These are phyloP conservation scores for Pinctada fucata DNA, from an alignment of 2,888 invertebrate species.

Conservation along the genomic window DNA sequence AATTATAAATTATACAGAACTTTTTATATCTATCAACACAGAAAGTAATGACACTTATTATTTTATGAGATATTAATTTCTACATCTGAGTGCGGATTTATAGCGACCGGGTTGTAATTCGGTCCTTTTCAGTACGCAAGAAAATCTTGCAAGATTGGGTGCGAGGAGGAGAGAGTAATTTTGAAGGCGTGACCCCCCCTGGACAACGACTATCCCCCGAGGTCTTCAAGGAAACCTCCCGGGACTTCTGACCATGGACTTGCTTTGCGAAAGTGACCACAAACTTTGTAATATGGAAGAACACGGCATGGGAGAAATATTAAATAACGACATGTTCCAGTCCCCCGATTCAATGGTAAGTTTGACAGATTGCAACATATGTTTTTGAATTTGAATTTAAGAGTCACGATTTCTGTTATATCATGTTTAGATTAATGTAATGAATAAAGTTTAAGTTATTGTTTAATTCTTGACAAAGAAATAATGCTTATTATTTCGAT, in stretches of 20 bases:
- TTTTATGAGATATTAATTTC: slow-evolving; percentile 3
- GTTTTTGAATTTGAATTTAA: not conserved
- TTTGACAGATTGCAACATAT: slow-evolving; percentile 17
- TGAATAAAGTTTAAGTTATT: too few species aligned
- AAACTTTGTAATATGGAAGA: slow-evolving; percentile 70
- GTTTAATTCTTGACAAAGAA: too few species aligned
- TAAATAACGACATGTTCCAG: slow-evolving; percentile 69
- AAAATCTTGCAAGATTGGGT: slow-evolving; percentile 43
- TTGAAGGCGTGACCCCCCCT: slow-evolving; percentile 43
- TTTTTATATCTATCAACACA: too few species aligned
- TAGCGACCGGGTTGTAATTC: slow-evolving; percentile 33
- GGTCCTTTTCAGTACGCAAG: not conserved
- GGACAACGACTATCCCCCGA: slow-evolving; percentile 59
- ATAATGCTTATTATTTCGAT: too few species aligned
- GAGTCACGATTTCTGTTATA: too few species aligned
- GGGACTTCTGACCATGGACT: slow-evolving; percentile 72
- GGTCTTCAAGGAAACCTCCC: slow-evolving; percentile 60
- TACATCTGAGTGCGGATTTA: slow-evolving; percentile 45
- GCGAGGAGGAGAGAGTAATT: slow-evolving; percentile 39
- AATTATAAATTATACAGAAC: too few species aligned
- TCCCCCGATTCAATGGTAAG: slow-evolving; percentile 58
- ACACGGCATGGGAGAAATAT: slow-evolving; percentile 63
- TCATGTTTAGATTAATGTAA: too few species aligned
- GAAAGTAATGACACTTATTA: too few species aligned
- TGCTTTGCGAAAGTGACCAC: slow-evolving; percentile 70